Conservation (phyloP, 2,888 invertebrate species). For the Cerastis rubricosa region DNA sequence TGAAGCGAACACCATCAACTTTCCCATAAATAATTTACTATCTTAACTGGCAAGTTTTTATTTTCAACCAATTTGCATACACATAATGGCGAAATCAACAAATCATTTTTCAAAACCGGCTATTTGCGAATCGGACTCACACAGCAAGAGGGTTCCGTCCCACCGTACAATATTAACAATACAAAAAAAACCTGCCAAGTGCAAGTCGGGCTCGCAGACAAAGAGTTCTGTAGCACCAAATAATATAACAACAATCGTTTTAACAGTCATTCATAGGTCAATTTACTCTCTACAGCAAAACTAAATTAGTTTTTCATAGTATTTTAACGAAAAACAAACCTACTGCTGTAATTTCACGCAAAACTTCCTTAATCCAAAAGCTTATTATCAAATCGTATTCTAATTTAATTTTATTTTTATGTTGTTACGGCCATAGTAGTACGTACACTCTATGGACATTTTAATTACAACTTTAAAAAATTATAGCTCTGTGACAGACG, state of each 20-base stretch:
- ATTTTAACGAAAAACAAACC: no score
- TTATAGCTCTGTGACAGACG: background rate
- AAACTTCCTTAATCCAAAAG: no score
- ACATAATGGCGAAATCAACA: background rate
- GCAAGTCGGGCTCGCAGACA: background rate
- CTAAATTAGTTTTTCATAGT: background rate
- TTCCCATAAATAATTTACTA: background rate
- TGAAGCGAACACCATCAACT: background rate
- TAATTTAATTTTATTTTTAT: background rate
- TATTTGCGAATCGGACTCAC: background rate
- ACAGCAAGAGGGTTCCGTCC: background rate
- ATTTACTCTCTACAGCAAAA: background rate
- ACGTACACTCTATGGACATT: background rate
- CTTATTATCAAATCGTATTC: no score
- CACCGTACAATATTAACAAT: background rate
- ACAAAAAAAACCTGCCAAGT: background rate
- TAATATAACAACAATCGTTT: no score
- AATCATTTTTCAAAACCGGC: background rate
- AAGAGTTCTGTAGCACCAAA: background rate
- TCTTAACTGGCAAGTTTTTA: background rate
- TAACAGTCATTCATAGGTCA: background rate
- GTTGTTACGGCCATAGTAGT: background rate
- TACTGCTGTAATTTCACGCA: no score
- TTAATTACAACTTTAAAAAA: background rate
- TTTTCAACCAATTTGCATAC: slow-evolving; percentile 19